phyloP scores from a whole-genome alignment of 2,797 vertebrate species.

The Spheniscus humboldti region DNA sequence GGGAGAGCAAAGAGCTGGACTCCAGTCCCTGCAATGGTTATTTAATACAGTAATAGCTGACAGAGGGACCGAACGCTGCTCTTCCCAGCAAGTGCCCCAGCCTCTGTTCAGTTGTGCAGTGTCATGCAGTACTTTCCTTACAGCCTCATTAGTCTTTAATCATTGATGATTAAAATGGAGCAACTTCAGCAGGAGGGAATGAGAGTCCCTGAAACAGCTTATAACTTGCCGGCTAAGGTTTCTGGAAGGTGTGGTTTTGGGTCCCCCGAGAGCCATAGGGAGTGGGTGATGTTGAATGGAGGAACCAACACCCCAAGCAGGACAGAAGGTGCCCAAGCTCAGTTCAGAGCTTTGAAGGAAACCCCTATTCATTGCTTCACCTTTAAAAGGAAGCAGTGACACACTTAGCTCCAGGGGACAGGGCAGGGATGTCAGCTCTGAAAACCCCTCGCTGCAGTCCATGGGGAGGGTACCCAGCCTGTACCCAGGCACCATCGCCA shows the following conservation, averaged over 20 bases:
- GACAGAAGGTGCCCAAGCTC: not conserved
- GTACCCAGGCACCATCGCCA: not conserved
- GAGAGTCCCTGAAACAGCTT: not conserved
- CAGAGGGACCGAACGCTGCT: not conserved
- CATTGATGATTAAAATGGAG: not conserved
- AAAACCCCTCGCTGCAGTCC: not conserved
- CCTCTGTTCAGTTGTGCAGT: not conserved
- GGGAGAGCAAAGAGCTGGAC: not conserved
- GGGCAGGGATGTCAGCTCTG: not conserved
- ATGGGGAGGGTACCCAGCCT: not conserved
- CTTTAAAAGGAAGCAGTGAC: not conserved
- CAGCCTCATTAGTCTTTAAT: not conserved
- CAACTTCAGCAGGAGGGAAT: not conserved
- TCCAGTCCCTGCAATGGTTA: not conserved
- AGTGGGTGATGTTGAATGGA: not conserved
- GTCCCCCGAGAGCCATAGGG: not conserved
- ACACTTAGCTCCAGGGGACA: not conserved
- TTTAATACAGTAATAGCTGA: not conserved
- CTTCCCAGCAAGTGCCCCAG: not conserved
- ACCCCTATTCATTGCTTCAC: not conserved
- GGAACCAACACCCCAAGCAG: not conserved
- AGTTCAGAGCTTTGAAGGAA: not conserved
- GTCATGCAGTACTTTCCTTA: not conserved
- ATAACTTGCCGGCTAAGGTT: not conserved
- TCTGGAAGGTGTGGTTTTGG: not conserved